These are phyloP conservation scores for Acanthornis magna DNA, from an alignment of 2,797 vertebrate genomes.

Conservation along the genomic window DNA sequence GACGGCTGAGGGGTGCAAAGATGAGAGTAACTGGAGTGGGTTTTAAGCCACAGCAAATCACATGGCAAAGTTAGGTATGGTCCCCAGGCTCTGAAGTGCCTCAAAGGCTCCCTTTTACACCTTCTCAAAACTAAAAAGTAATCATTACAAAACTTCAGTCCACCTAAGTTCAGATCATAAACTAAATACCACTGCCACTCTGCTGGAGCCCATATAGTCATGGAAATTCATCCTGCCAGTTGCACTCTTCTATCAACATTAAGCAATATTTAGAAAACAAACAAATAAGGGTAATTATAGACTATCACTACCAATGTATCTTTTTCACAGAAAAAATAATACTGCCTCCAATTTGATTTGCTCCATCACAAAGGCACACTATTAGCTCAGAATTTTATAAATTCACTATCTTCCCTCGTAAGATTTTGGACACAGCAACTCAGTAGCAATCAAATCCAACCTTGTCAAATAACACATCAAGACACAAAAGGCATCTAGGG, in stretches of 20 bases:
- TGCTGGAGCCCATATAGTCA: not conserved
- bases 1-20: not conserved
- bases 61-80: accelerated
- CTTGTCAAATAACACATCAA: not conserved
- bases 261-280: slow-evolving; percentile 12
- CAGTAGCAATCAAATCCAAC: not conserved
- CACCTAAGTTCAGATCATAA: not conserved
- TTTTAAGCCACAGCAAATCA: not conserved
- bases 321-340: not conserved
- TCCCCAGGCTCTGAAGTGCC: not conserved
- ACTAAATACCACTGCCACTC: not conserved
- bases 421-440: not conserved
- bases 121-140: not conserved
- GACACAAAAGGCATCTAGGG: not conserved
- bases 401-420: not conserved
- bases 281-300: not conserved
- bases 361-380: not conserved
- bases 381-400: not conserved
- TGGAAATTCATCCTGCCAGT: not conserved
- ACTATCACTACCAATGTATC: not conserved
- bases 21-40: not conserved
- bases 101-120: not conserved
- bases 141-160: not conserved
- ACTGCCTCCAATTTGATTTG: not conserved
- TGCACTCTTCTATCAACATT: not conserved